These are phyloP conservation scores for Diaphora mendica DNA, from an alignment of 2,888 invertebrate genomes.

Conservation along the genomic window DNA sequence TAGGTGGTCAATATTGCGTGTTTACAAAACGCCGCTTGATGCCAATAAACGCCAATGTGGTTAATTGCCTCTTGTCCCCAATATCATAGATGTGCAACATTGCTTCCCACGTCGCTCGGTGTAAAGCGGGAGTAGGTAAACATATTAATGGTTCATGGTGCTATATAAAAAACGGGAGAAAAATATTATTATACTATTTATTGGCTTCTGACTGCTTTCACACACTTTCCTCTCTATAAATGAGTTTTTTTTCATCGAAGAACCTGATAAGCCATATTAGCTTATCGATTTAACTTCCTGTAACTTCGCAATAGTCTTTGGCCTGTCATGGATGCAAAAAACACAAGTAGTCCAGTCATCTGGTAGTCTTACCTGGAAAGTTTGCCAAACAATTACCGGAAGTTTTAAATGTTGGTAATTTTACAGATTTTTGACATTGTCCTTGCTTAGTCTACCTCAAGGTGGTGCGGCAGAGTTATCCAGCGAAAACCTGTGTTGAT, in stretches of 20 bases:
- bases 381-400: no score
- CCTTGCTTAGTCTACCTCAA: no score
- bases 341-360: no score
- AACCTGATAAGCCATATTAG: neutral
- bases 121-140: neutral
- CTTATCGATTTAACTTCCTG: neutral
- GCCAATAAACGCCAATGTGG: conserved; percentile 22
- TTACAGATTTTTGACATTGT: no score
- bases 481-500: no score
- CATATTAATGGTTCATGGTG: neutral
- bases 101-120: neutral
- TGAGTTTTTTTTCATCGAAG: neutral
- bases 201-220: neutral
- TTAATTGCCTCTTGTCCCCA: conserved; percentile 20
- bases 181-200: neutral
- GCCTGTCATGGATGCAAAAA: neutral
- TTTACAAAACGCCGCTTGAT: conserved; percentile 9
- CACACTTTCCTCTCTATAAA: no score
- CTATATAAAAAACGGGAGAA: neutral
- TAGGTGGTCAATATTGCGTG: neutral
- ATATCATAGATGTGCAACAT: conserved; percentile 4
- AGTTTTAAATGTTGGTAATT: no score
- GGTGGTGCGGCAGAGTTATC: no score
- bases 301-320: neutral
- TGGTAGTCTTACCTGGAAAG: no score